Percentiles rank a stretch among this genome's conserved stretches.
Conservation (phyloP, 92 coral and sea anemone species). For the Zoanthus gigantus region DNA sequence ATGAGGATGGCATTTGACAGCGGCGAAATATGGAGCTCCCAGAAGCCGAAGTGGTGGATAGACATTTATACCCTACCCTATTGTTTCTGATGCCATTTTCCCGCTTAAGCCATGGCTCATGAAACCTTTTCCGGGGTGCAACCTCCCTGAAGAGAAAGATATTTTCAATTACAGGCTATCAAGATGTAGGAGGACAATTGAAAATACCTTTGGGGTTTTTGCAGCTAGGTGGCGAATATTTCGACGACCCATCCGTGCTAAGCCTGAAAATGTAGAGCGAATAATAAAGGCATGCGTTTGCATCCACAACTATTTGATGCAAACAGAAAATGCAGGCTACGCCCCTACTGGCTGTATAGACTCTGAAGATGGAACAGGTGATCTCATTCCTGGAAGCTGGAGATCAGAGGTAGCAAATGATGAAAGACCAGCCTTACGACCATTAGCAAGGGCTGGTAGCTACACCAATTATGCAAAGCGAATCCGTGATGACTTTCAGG, state of each 20-base stretch:
- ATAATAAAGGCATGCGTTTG: constrained; percentile 40
- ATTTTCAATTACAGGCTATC: constrained; percentile 43
- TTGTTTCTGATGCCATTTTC: constrained; percentile 33
- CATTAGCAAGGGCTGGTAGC: constrained; percentile 14
- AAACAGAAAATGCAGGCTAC: constrained; percentile 44
- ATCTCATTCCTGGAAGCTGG: constrained; percentile 40
- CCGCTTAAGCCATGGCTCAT: constrained; percentile 40
- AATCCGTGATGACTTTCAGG: constrained; percentile 7
- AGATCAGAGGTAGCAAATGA: constrained; percentile 20
- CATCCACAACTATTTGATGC: constrained; percentile 42
- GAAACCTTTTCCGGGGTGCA: constrained; percentile 51
- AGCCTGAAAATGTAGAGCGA: constrained; percentile 21
- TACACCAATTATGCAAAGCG: constrained; percentile 25
- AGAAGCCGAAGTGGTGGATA: constrained; percentile 27
- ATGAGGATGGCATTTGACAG: constrained; percentile 16
- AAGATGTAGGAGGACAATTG: constrained; percentile 52
- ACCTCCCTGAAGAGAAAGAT: constrained; percentile 20
- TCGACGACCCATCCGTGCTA: constrained; percentile 40
- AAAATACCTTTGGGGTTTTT: constrained; percentile 48
- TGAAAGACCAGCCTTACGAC: constrained; percentile 32
- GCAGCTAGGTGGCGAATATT: constrained; percentile 55
- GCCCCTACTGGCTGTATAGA: constrained; percentile 36
- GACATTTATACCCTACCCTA: constrained; percentile 19
- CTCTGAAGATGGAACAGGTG: constrained; percentile 3
- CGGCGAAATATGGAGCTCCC: constrained; percentile 19